These are phyloP conservation scores for Aphidius ervi DNA, from an alignment of 1,140 invertebrate genomes.

Conservation along the genomic window DNA sequence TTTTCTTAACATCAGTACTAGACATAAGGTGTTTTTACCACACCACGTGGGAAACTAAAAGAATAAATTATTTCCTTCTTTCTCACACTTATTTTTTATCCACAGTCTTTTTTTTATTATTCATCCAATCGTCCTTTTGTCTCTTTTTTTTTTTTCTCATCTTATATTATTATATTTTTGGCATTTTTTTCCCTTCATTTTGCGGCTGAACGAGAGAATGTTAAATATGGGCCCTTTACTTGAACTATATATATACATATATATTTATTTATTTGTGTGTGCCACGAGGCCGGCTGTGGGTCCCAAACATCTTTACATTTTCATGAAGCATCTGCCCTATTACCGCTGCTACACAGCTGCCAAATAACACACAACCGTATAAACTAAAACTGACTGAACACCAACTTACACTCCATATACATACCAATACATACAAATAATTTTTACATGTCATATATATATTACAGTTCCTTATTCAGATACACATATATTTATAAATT, in stretches of 20 bases:
- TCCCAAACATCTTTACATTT: conserved; percentile 36
- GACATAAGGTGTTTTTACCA: conserved; percentile 22
- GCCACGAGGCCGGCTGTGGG: conserved; percentile 33
- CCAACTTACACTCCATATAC: too few relatives aligned
- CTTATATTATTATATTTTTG: conserved; percentile 3
- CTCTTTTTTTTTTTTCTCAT: neutral
- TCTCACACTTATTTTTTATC: conserved; percentile 8
- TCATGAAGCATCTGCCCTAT: conserved; percentile 45
- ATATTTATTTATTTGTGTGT: conserved; percentile 13
- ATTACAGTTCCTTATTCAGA: too few relatives aligned
- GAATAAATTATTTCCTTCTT: conserved; percentile 18
- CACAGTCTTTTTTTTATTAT: neutral
- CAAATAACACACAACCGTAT: conserved; percentile 43
- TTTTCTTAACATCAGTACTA: conserved; percentile 10
- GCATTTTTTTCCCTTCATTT: neutral
- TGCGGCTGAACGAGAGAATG: neutral
- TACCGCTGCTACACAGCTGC: conserved; percentile 44
- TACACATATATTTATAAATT: neutral
- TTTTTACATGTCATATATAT: too few relatives aligned
- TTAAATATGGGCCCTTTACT: neutral
- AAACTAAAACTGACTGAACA: conserved; percentile 22
- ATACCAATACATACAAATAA: too few relatives aligned
- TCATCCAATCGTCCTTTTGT: too few relatives aligned
- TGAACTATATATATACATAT: neutral
- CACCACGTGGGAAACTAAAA: conserved; percentile 22